Conservation (phyloP, 2,888 invertebrate genomes). For the Salpingus planirostris region DNA sequence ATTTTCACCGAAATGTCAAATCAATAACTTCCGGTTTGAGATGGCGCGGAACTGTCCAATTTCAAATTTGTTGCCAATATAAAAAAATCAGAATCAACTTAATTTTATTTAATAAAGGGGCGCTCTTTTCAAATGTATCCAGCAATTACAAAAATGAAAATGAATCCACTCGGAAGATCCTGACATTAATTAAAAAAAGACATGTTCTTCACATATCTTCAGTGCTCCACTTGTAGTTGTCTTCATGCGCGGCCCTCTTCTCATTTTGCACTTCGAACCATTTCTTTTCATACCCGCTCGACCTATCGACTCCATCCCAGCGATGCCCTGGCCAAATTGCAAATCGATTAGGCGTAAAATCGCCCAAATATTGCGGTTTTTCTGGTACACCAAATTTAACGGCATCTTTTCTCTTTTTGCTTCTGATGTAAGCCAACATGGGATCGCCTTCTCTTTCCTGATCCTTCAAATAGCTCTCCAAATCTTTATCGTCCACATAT, state of each 20-base stretch:
- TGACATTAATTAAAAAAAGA: background rate
- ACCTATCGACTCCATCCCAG: conserved; percentile 98
- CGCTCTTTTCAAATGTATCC: too few relatives aligned
- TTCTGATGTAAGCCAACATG: conserved; percentile 79
- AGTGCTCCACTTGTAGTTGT: conserved; percentile 89
- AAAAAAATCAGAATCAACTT: too few relatives aligned
- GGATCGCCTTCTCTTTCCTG: conserved; percentile 84
- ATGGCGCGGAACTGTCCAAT: too few relatives aligned
- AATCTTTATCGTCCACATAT: conserved; percentile 77
- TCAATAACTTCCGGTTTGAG: too few relatives aligned
- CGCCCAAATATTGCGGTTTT: conserved; percentile 71
- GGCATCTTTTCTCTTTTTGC: conserved; percentile 55
- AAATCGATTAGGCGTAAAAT: conserved; percentile 85
- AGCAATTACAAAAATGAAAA: too few relatives aligned
- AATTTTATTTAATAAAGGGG: too few relatives aligned
- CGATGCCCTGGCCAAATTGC: conserved; percentile 87
- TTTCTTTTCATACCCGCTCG: conserved; percentile 90
- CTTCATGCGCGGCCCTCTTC: conserved; percentile 66
- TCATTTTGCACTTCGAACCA: conserved; percentile 73
- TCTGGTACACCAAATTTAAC: conserved; percentile 51
- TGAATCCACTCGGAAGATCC: too few relatives aligned
- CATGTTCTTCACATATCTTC: conserved; percentile 79
- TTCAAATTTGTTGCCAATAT: too few relatives aligned
- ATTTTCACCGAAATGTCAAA: too few relatives aligned
- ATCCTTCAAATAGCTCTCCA: conserved; percentile 68